Evolutionary conservation across 1,140 invertebrate genomes (phyloP), one percentile per base, ranked within the genome.

Genomic region (Protaetia brevitarsis): DNA sequence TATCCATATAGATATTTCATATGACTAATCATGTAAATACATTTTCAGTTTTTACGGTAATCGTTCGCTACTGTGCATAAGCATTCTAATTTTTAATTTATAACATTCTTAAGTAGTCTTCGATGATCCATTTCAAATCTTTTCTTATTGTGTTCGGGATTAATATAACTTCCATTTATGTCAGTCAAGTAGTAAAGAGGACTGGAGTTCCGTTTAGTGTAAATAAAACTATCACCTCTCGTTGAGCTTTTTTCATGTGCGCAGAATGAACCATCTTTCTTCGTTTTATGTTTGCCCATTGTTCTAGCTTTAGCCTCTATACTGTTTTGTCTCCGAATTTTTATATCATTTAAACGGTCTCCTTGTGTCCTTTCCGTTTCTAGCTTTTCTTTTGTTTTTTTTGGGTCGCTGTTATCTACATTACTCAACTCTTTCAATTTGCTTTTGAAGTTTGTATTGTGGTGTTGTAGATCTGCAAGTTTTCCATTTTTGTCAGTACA

Each of bases 261-360:
- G 8, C 6, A 2, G 7, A 13, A 13, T 13, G 16, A 45, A 45
- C 41, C 11, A 8, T 45, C 41, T 13, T 19, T 45, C 23, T 19
- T 45, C 8, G 41, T 2, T 45, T 13, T 10, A 16, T 45, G 13
- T 13, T 45, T 45, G 16, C 41, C 23, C 16, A 8, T 8, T 19
- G 41, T 19, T 58, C n/a, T 58, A 6, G 56, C 11, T 29, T 58
- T 58, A 28, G 56, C 29, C 10, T 58, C 56, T 21, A 58, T 27
- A 11, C n/a, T 29, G 23, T n/a, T 23, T 61, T 36, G 59, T 21
- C 29, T 58, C 2, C 28, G 8, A 58, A 58, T 69, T 68, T 78
- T 79, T 2, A 78, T 77, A 23, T 78, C 70, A 31, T 78, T 79
- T 19, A 77, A 65, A 58, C 66, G 70, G 37, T 78, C 77, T 1